Conservation (phyloP, 2,888 invertebrate genomes). For the Tetanocera ferruginea region DNA sequence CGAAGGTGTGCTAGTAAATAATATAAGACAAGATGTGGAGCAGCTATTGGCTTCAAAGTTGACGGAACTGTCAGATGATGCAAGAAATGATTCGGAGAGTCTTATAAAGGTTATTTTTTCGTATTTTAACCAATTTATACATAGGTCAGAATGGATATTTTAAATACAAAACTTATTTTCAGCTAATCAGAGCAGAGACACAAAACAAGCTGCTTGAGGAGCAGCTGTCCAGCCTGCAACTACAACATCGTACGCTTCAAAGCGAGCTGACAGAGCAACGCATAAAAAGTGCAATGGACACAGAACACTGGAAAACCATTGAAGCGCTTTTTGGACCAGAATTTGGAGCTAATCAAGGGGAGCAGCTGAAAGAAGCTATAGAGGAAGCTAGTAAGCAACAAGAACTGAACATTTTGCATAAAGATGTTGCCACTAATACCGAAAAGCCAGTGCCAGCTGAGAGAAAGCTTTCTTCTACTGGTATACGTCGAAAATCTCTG, state of each 20-base stretch:
- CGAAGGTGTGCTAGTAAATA: background rate
- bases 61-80: conserved; percentile 40
- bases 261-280: conserved; percentile 59
- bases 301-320: conserved; percentile 68
- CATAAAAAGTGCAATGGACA: conserved; percentile 58
- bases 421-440: conserved; percentile 60
- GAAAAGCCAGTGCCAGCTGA: conserved; percentile 55
- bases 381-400: background rate
- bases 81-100: conserved; percentile 50
- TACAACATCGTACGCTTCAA: conserved; percentile 57
- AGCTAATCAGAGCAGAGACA: conserved; percentile 66
- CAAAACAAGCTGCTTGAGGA: conserved; percentile 63
- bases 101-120: conserved; percentile 53
- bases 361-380: no score
- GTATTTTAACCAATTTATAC: background rate
- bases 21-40: conserved; percentile 46
- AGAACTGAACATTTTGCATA: background rate
- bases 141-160: background rate
- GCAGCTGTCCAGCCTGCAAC: conserved; percentile 56
- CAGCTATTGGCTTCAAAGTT: conserved; percentile 50
- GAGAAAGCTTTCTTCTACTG: conserved; percentile 47
- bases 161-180: background rate
- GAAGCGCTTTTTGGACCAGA: conserved; percentile 56
- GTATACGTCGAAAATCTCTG: conserved; percentile 28
- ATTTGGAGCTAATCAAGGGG: background rate